Conservation (phyloP, 2,888 invertebrate species). For the Chloroclysta siterata region DNA sequence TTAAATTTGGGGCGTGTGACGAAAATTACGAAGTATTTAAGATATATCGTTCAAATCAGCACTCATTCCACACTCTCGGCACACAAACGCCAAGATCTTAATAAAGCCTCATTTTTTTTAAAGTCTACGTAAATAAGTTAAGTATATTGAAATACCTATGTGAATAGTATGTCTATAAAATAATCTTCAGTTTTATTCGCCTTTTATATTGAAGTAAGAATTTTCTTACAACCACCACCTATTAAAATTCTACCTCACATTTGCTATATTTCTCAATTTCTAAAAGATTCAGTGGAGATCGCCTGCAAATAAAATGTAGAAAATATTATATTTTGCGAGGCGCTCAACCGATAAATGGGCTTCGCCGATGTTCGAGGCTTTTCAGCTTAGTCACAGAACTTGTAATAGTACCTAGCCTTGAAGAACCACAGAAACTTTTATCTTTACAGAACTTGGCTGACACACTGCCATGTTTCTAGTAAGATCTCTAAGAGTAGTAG, state of each 20-base stretch:
- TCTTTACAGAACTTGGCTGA: background rate
- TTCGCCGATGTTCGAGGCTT: conserved; percentile 12
- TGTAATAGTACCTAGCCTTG: background rate
- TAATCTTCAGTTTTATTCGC: background rate
- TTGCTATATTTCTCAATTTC: conserved; percentile 1
- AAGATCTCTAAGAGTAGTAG: too few relatives aligned
- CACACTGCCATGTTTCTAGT: too few relatives aligned
- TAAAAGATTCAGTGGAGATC: conserved; percentile 10
- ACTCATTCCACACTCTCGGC: too few relatives aligned
- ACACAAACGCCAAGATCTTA: too few relatives aligned
- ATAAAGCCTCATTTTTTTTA: too few relatives aligned
- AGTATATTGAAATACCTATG: background rate
- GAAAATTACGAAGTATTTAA: too few relatives aligned
- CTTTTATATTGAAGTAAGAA: background rate
- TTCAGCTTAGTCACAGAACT: conserved; percentile 11
- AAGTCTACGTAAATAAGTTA: too few relatives aligned
- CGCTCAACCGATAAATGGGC: conserved; percentile 17
- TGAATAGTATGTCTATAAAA: background rate
- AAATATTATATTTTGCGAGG: conserved; percentile 17
- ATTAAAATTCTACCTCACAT: conserved; percentile 1
- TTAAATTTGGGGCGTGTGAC: too few relatives aligned
- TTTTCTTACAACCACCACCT: background rate
- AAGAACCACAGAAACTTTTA: background rate
- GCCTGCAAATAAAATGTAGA: conserved; percentile 14
- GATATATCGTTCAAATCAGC: too few relatives aligned